These are phyloP conservation scores for Siniperca knerii DNA, from an alignment of 2,113 vertebrate species.

Conservation along the genomic window DNA sequence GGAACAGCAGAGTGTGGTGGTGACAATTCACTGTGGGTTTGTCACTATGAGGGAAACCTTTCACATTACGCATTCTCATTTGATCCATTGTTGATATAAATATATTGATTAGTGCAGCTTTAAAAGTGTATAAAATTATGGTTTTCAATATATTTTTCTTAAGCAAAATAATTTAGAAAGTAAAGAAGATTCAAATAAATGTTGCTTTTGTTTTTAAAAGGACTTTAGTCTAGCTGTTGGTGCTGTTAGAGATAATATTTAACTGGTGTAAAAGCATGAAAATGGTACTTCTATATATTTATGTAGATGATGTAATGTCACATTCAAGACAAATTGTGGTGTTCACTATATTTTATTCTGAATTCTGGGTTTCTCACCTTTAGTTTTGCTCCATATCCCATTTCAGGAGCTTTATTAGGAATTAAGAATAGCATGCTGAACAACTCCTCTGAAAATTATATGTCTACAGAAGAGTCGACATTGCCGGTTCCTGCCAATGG, in stretches of 20 bases:
- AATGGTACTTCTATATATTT: not conserved
- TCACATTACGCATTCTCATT: not conserved
- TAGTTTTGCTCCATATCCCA: not conserved
- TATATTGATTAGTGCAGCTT: not conserved
- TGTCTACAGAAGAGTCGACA: no score
- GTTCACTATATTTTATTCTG: not conserved
- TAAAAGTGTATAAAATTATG: not conserved
- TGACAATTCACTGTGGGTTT: not conserved
- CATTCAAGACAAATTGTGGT: not conserved
- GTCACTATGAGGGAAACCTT: not conserved
- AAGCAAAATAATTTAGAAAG: not conserved
- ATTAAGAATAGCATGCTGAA: not conserved
- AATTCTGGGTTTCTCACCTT: not conserved
- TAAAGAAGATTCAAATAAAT: not conserved
- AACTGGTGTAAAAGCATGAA: not conserved
- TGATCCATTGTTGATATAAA: not conserved
- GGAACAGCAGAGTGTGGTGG: not conserved
- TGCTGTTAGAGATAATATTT: not conserved
- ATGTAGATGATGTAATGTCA: not conserved
- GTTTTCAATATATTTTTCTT: not conserved
- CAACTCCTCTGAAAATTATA: no score
- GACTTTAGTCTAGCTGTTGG: not conserved
- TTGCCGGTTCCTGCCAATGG: no score
- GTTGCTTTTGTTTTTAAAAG: not conserved
- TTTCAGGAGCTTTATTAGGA: not conserved